Conservation (phyloP, 2,113 vertebrate genomes). For the Myanophis thanlyinensis region DNA sequence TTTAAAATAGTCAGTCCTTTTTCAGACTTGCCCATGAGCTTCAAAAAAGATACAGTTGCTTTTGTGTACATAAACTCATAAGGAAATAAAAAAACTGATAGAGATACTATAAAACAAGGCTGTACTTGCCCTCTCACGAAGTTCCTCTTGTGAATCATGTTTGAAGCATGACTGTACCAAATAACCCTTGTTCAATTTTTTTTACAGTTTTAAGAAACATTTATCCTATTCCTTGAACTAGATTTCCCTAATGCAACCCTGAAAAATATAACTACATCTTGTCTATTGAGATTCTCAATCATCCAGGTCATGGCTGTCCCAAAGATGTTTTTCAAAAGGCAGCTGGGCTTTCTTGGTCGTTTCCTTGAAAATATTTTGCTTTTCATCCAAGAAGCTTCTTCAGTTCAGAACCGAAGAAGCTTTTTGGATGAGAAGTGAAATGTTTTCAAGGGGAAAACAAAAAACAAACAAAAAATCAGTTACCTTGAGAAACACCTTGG, state of each 20-base stretch:
- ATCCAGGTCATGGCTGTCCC: not conserved
- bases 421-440: no score
- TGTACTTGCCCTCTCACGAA: not conserved
- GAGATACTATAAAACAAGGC: not conserved
- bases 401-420: no score
- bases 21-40: not conserved
- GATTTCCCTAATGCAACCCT: not conserved
- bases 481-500: not conserved
- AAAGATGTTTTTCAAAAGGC: not conserved
- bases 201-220: not conserved
- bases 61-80: not conserved
- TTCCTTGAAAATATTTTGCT: no score
- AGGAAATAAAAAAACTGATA: not conserved
- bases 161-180: not conserved
- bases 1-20: not conserved
- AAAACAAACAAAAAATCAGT: not conserved
- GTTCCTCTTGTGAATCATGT: not conserved
- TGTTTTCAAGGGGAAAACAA: no score
- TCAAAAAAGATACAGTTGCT: not conserved
- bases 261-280: not conserved
- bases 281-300: not conserved
- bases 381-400: no score
- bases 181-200: not conserved
- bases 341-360: not conserved
- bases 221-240: not conserved